These are phyloP conservation scores for Drosophila nannoptera DNA, from an alignment of 1,140 invertebrate genomes.

Conservation along the genomic window DNA sequence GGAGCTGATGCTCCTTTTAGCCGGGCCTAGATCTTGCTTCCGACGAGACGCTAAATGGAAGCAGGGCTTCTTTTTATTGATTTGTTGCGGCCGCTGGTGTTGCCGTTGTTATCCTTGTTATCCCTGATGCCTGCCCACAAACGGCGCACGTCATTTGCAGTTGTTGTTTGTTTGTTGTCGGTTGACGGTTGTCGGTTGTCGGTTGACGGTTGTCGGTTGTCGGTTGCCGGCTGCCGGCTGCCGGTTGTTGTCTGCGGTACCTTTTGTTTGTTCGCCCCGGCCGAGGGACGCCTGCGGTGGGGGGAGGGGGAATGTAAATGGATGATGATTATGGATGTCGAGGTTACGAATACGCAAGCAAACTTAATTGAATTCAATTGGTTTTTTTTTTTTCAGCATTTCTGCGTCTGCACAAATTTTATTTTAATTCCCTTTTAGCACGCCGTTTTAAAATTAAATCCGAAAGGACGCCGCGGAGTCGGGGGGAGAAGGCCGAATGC, in stretches of 20 bases:
- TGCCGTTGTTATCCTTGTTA: slow-evolving; percentile 22
- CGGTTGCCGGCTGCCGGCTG: slow-evolving; percentile 14
- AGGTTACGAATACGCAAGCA: slow-evolving; percentile 14
- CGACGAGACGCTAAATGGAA: slow-evolving; percentile 34
- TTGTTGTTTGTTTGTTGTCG: slow-evolving; percentile 9
- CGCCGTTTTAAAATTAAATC: not conserved
- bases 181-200: no score
- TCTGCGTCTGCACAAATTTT: slow-evolving; percentile 3
- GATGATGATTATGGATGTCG: slow-evolving; percentile 18
- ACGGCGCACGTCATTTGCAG: slow-evolving; percentile 5
- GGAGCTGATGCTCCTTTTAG: slow-evolving; percentile 12
- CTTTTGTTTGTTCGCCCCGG: slow-evolving; percentile 22
- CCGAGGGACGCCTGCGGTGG: slow-evolving; percentile 22
- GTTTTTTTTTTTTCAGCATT: not conserved
- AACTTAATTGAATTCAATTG: slow-evolving; percentile 35
- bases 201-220: no score
- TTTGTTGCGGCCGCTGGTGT: slow-evolving; percentile 10
- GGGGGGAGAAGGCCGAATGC: no score
- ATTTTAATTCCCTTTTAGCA: not conserved
- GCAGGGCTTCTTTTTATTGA: slow-evolving; percentile 42
- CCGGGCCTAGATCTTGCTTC: slow-evolving; percentile 1
- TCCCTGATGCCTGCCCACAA: slow-evolving; percentile 17
- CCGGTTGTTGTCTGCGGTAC: slow-evolving; percentile 32
- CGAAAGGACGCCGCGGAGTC: not conserved
- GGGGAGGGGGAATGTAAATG: slow-evolving; percentile 4